These are phyloP conservation scores for Pachyuromys duprasi DNA, from an alignment of 2,797 vertebrate species.

Conservation along the genomic window DNA sequence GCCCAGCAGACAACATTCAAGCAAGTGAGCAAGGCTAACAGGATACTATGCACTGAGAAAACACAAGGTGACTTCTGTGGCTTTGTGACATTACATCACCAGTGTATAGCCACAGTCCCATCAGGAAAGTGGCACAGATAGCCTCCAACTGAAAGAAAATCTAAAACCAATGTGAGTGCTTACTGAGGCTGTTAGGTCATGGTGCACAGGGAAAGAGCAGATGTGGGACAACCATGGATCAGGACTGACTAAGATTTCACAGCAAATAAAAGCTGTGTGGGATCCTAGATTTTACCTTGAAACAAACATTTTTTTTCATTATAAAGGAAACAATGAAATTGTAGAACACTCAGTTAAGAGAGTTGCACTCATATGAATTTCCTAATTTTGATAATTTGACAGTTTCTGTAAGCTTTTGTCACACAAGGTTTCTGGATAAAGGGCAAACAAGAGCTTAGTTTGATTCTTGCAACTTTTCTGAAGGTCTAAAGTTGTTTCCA, in stretches of 20 bases:
- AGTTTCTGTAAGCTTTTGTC: constrained; percentile 18
- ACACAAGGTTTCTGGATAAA: not conserved
- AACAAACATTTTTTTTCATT: not conserved
- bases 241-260: not conserved
- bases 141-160: not conserved
- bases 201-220: not conserved
- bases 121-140: not conserved
- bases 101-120: not conserved
- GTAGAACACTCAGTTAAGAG: not conserved
- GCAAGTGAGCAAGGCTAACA: not conserved
- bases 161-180: not conserved
- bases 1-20: not conserved
- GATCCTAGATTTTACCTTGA: not conserved
- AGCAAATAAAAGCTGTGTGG: not conserved
- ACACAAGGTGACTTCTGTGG: not conserved
- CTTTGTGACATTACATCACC: not conserved
- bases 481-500: constrained; percentile 14
- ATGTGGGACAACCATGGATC: not conserved
- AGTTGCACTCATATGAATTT: not conserved
- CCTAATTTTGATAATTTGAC: constrained; percentile 2
- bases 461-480: not conserved
- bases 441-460: not conserved
- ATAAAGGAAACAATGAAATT: not conserved
- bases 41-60: not conserved
- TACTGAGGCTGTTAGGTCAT: not conserved